A percentile compares a stretch with the other conserved stretches of the same genome.
These are phyloP conservation scores for Chauna torquata DNA, from an alignment of 2,113 vertebrate genomes.

Conservation along the genomic window DNA sequence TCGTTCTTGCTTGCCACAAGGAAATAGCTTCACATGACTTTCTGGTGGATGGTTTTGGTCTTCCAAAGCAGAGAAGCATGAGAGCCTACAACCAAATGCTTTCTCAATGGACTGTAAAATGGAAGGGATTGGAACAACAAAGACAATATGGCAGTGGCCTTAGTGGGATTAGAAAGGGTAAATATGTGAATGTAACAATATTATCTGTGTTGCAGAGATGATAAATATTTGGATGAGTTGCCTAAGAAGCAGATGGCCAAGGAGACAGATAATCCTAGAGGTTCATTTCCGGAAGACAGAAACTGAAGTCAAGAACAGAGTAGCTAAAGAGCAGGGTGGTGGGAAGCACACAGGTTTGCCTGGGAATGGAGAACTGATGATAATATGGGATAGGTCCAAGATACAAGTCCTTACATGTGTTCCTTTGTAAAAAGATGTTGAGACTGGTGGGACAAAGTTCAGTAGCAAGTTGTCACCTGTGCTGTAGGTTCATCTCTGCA, in stretches of 20 bases:
- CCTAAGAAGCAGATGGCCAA: neutral
- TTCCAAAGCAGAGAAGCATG: neutral
- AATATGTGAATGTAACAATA: neutral
- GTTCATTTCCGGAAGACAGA: neutral
- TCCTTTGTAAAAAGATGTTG: neutral
- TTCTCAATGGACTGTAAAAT: neutral
- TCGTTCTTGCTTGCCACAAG: neutral
- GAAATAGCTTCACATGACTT: neutral
- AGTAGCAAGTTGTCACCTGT: neutral
- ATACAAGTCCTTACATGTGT: neutral
- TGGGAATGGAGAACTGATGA: neutral
- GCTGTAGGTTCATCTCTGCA: neutral
- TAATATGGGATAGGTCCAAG: neutral
- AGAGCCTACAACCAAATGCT: neutral
- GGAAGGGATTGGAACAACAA: neutral
- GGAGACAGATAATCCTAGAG: neutral
- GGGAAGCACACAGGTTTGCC: neutral
- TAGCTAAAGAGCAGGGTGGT: neutral
- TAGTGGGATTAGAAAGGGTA: neutral
- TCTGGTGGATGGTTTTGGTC: neutral
- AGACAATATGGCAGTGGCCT: neutral
- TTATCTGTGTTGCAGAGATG: neutral
- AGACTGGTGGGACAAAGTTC: neutral
- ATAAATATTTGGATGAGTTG: neutral
- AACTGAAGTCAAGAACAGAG: neutral